phyloP scores from a whole-genome alignment of 2,888 invertebrate genomes.

The Blastobasis lacticolella region DNA sequence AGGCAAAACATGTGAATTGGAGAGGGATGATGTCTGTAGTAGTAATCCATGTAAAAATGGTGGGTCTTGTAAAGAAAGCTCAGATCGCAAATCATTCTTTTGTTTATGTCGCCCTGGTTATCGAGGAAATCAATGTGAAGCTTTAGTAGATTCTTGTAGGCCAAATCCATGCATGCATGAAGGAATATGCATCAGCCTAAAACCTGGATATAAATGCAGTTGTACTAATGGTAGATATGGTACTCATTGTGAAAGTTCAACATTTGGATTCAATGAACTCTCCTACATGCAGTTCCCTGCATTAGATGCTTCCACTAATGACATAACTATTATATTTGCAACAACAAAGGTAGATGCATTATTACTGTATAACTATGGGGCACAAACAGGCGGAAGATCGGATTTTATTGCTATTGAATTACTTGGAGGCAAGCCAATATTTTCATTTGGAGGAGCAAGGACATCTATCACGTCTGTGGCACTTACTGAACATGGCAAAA shows the following conservation, averaged over 20 bases:
- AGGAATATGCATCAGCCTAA: constrained; percentile 90
- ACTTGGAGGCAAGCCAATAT: constrained; percentile 86
- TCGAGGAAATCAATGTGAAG: constrained; percentile 92
- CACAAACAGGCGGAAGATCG: constrained; percentile 89
- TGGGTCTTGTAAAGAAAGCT: constrained; percentile 91
- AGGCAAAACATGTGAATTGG: constrained; percentile 88
- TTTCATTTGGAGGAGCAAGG: constrained; percentile 92
- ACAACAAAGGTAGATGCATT: constrained; percentile 91
- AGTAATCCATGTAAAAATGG: constrained; percentile 92
- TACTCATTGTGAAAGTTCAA: constrained; percentile 91
- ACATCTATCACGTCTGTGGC: constrained; percentile 89
- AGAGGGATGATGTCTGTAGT: constrained; percentile 88
- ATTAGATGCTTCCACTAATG: constrained; percentile 90
- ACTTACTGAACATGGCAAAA: constrained; percentile 76
- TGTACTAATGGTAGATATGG: constrained; percentile 93
- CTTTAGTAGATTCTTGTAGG: constrained; percentile 89
- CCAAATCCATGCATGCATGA: constrained; percentile 95
- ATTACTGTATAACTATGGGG: constrained; percentile 93
- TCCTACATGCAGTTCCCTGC: constrained; percentile 93
- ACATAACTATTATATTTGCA: constrained; percentile 92
- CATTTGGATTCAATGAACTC: constrained; percentile 90
- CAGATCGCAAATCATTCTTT: constrained; percentile 91
- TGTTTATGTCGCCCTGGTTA: constrained; percentile 94
- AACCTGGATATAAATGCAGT: constrained; percentile 89
- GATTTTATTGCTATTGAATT: constrained; percentile 95